Evolutionary conservation across 2,113 vertebrate genomes (phyloP), one percentile per base, ranked within the genome.

Genomic region (Pangasianodon hypophthalmus): DNA sequence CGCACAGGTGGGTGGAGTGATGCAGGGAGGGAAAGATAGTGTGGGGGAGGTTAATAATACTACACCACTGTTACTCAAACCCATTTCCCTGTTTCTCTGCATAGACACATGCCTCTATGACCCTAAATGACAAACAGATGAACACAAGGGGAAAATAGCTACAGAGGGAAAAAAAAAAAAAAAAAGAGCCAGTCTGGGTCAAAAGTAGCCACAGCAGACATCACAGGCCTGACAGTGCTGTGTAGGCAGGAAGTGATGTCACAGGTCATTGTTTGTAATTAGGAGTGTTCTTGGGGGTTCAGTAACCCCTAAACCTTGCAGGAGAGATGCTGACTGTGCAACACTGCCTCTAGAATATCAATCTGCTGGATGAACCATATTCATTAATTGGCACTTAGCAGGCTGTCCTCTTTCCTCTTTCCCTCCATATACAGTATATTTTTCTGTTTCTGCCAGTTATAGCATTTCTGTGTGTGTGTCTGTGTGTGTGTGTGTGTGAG

Each of bases 21-120:
- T 93, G 90, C 94, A 93, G 79, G 91, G 91, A 93, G 91, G 90
- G 89, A 84, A 50, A 32, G 48, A 64, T 81, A 64, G 93, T 92
- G 92, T 88, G 93, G 93, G 92, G 91, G 93, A 93, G 94, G 94
- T 95, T 95, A 96, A 95, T 94, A 93, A 95, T 93, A 92, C 93
- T 94, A 94, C 94, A 93, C 81, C 92, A 92, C 90, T 87, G 90
- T 91, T 93, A 91, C 92, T 92, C 69, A 88, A 87, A 91, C 80
- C 58, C 60, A 90, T 81, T 92, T 94, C 92, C 92, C 60, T 62
- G 29, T 91, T 83, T 77, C 88, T 83, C 88, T 90, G 87, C 37
- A 89, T 50, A 29, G 92, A 90, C 92, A 92, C 88, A 73, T 91
- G 91, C 91, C 83, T 84, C 92, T 85, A 88, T 80, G 92, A 88